A percentile compares a stretch with the other conserved stretches of the same genome.
Conservation (phyloP, 1,140 invertebrate genomes). For the Drosophila paulistorum region DNA sequence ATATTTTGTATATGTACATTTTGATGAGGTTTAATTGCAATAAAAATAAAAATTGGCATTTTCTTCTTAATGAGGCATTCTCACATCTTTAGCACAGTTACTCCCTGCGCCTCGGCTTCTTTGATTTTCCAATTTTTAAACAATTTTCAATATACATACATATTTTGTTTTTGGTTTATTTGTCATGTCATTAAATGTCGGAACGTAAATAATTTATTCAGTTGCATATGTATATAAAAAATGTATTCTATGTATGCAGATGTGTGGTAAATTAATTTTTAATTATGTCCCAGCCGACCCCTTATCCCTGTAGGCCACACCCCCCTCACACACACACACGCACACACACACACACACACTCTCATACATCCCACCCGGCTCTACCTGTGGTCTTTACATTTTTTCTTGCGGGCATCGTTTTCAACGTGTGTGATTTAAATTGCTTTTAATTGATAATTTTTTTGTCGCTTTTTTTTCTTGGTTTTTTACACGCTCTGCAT, state of each 20-base stretch:
- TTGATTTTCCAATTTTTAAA: background rate
- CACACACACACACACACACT: background rate
- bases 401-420: slow-evolving; percentile 66
- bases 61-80: slow-evolving; percentile 8
- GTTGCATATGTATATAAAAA: slow-evolving; percentile 16
- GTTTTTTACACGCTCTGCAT: slow-evolving; percentile 15
- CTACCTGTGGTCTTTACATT: slow-evolving; percentile 67
- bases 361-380: background rate
- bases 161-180: slow-evolving; percentile 5
- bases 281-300: slow-evolving; percentile 51
- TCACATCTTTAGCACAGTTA: background rate
- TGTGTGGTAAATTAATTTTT: slow-evolving; percentile 71
- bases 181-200: slow-evolving; percentile 34
- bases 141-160: slow-evolving; percentile 13
- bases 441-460: slow-evolving; percentile 77
- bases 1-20: slow-evolving; percentile 32
- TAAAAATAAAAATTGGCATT: background rate
- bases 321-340: background rate
- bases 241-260: slow-evolving; percentile 23
- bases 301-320: background rate
- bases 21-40: slow-evolving; percentile 27
- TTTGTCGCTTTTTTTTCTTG: too few species aligned
- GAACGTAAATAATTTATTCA: background rate
- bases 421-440: slow-evolving; percentile 53
- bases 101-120: too few species aligned